phyloP scores from a whole-genome alignment of 1,140 invertebrate genomes.

The Acromyrmex heyeri region DNA sequence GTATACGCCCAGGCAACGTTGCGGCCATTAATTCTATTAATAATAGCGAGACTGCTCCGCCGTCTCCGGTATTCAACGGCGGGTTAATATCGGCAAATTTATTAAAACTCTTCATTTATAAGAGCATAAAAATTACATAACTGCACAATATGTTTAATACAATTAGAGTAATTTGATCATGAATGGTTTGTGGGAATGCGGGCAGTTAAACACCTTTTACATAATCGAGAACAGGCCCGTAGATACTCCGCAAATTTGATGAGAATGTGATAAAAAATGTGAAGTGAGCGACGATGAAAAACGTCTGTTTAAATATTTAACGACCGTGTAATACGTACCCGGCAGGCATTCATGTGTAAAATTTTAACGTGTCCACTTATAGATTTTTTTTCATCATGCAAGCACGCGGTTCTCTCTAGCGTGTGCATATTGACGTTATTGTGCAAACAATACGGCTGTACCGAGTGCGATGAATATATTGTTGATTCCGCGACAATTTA shows the following conservation, averaged over 20 bases:
- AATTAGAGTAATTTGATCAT: slow-evolving; percentile 30
- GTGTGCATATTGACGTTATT: slow-evolving; percentile 75
- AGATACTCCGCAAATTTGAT: slow-evolving; percentile 11
- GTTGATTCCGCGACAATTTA: slow-evolving; percentile 82
- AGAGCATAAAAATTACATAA: slow-evolving; percentile 33
- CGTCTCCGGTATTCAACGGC: slow-evolving; percentile 66
- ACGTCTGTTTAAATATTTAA: slow-evolving; percentile 60
- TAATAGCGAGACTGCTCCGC: slow-evolving; percentile 74
- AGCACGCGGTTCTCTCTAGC: slow-evolving; percentile 63
- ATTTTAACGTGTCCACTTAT: slow-evolving; percentile 64
- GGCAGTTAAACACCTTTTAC: background rate
- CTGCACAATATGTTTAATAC: background rate
- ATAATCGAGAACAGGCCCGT: slow-evolving; percentile 26
- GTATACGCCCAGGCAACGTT: slow-evolving; percentile 69
- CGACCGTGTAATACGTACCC: slow-evolving; percentile 46
- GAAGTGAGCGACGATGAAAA: slow-evolving; percentile 49
- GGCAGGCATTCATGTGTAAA: slow-evolving; percentile 50
- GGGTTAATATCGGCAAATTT: slow-evolving; percentile 66
- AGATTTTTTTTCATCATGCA: slow-evolving; percentile 54
- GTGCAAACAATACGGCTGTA: slow-evolving; percentile 70
- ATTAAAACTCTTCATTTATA: slow-evolving; percentile 55
- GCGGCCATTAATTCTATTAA: slow-evolving; percentile 83
- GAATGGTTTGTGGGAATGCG: slow-evolving; percentile 1
- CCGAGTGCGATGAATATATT: slow-evolving; percentile 80
- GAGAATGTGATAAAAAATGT: slow-evolving; percentile 26